Conservation (phyloP, 2,888 invertebrate genomes). For the Blastobasis lacticolella region DNA sequence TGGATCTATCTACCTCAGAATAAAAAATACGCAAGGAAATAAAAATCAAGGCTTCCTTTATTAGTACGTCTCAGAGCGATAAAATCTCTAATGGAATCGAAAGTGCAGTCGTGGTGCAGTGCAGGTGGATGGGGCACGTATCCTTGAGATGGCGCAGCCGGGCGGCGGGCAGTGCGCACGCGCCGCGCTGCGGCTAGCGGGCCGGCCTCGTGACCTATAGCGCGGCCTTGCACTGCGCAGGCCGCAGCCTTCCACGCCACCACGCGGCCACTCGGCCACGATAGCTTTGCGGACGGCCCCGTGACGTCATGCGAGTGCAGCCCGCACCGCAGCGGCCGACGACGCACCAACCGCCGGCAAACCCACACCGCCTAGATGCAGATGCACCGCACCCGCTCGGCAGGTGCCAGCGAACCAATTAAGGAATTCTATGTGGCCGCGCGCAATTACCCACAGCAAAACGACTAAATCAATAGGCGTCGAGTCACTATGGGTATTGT, state of each 20-base stretch:
- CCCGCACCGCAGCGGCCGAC: not conserved
- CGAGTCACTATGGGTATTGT: too few relatives aligned
- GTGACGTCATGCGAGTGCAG: not conserved
- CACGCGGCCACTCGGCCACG: not conserved
- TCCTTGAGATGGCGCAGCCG: conserved; percentile 3
- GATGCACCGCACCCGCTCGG: not conserved
- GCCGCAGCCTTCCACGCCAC: too few relatives aligned
- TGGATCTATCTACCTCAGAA: too few relatives aligned
- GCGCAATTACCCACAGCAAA: not conserved
- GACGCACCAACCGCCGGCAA: not conserved
- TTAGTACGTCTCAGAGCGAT: too few relatives aligned
- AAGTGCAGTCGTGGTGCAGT: too few relatives aligned
- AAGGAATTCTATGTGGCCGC: not conserved
- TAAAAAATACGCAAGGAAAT: too few relatives aligned
- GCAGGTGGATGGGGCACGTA: conserved; percentile 17
- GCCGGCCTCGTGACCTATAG: conserved; percentile 66
- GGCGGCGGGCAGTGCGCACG: conserved; percentile 17
- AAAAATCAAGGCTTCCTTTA: too few relatives aligned
- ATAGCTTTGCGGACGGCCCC: not conserved
- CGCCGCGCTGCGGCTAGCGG: conserved; percentile 31
- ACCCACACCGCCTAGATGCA: not conserved
- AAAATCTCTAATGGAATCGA: too few relatives aligned
- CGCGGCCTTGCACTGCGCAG: conserved; percentile 36
- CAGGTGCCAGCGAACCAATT: not conserved
- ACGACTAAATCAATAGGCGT: too few relatives aligned